Evolutionary conservation across 2,888 invertebrate genomes (phyloP).

Genomic region (Lasioglossum figueresi): DNA sequence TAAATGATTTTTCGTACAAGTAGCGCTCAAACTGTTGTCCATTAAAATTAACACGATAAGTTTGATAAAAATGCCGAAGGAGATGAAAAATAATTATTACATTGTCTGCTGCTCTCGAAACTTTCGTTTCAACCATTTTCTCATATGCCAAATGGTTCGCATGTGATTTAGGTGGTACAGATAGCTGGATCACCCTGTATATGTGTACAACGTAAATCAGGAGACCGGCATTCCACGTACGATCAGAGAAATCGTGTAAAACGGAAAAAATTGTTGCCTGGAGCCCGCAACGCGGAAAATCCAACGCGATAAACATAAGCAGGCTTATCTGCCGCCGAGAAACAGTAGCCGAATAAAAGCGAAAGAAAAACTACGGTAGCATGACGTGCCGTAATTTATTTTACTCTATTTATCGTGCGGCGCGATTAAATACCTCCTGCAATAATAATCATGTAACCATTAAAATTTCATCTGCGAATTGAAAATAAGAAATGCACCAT

Average conservation of each 20-base stretch:
- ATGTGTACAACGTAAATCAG: slow-evolving; percentile 25
- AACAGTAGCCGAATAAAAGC: slow-evolving; percentile 3
- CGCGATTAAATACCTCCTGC: background rate
- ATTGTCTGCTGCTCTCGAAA: background rate
- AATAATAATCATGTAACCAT: background rate
- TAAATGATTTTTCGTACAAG: too few relatives aligned
- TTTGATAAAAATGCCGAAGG: too few relatives aligned
- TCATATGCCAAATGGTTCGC: background rate
- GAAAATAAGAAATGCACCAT: background rate
- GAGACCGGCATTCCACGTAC: background rate
- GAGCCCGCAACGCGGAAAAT: background rate
- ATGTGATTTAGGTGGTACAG: background rate
- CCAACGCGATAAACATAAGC: background rate
- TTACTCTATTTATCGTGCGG: background rate
- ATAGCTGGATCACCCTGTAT: background rate
- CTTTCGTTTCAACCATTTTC: background rate
- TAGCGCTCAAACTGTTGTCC: too few relatives aligned
- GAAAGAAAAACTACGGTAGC: background rate
- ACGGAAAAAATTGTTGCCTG: background rate
- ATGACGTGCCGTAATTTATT: background rate
- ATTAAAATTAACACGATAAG: too few relatives aligned
- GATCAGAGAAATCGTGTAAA: slow-evolving; percentile 38
- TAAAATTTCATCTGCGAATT: background rate
- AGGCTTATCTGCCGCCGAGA: background rate
- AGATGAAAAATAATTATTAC: too few relatives aligned